Percentiles rank a stretch among this genome's conserved stretches.
Evolutionary conservation across 1,140 invertebrate species (phyloP).

Genomic region (Saccostrea glomerata): DNA sequence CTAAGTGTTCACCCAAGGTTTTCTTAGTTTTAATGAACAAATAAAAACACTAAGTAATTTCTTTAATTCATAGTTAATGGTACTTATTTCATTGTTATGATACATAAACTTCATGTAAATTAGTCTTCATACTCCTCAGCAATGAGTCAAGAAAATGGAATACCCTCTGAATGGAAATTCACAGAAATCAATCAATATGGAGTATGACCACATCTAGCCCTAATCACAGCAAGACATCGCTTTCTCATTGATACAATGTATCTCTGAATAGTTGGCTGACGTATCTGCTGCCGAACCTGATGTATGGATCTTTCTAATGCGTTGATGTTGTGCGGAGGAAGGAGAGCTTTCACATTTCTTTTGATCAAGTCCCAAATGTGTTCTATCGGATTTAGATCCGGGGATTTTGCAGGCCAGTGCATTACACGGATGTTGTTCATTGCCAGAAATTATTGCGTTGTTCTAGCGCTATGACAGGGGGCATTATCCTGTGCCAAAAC

Average conservation of each 20-base stretch:
- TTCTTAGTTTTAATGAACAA: no score
- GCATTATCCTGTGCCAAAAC: slow-evolving; percentile 27
- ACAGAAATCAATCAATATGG: slow-evolving; percentile 17
- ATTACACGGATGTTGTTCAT: slow-evolving; percentile 17
- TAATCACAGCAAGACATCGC: slow-evolving; percentile 27
- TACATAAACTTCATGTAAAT: no score
- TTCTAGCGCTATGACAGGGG: not conserved
- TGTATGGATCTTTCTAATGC: not conserved
- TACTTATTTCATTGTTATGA: no score
- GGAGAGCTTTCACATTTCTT: not conserved
- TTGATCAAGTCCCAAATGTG: not conserved
- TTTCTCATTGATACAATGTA: not conserved
- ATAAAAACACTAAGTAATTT: no score
- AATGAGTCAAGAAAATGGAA: not conserved
- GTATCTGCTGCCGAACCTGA: not conserved
- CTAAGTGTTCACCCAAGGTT: no score
- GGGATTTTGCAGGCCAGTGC: no score
- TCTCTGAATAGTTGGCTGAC: no score
- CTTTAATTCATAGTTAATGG: no score
- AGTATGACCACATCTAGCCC: slow-evolving; percentile 42
- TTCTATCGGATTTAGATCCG: slow-evolving; percentile 28
- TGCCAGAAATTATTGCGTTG: not conserved
- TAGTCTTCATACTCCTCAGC: not conserved
- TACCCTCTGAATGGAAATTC: no score
- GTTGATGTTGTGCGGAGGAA: not conserved